phyloP scores from a whole-genome alignment of 1,140 invertebrate genomes.

The Drosophila setifemur region DNA sequence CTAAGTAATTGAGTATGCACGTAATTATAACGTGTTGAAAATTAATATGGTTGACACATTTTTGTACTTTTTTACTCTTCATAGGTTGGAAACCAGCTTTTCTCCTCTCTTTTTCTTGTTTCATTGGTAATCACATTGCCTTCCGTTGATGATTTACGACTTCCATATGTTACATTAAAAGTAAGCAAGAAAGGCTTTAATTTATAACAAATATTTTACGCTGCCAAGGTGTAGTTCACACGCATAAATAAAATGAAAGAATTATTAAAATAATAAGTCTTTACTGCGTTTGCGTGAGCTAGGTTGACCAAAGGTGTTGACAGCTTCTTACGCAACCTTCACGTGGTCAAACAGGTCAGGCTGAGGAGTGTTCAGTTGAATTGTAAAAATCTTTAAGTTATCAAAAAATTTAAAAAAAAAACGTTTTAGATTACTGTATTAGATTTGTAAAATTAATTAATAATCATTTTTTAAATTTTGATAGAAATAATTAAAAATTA shows the following conservation, averaged over 20 bases:
- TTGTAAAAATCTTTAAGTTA: background rate
- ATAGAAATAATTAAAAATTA: no score
- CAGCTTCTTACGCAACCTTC: constrained; percentile 42
- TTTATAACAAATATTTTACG: constrained; percentile 45
- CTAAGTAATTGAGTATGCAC: no score
- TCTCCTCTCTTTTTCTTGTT: background rate
- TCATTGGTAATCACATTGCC: constrained; percentile 19
- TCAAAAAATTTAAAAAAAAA: no score
- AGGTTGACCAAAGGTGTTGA: constrained; percentile 18
- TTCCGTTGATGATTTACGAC: constrained; percentile 8
- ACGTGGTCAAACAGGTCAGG: constrained; percentile 6
- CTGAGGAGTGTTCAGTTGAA: background rate
- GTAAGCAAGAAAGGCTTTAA: constrained; percentile 15
- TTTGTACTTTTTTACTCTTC: background rate
- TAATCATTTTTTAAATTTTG: no score
- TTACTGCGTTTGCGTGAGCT: constrained; percentile 48
- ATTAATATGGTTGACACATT: no score
- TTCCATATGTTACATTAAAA: constrained; percentile 40
- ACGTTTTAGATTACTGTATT: no score
- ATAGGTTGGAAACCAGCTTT: background rate
- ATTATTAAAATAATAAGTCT: constrained; percentile 23
- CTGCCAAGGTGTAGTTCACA: constrained; percentile 48
- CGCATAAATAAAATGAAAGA: constrained; percentile 68
- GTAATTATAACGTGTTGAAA: no score
- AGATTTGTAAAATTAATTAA: no score